Evolutionary conservation across 2,113 vertebrate species (phyloP), one percentile per base, ranked within the genome.

Genomic region (Prochilodus magdalenae): DNA sequence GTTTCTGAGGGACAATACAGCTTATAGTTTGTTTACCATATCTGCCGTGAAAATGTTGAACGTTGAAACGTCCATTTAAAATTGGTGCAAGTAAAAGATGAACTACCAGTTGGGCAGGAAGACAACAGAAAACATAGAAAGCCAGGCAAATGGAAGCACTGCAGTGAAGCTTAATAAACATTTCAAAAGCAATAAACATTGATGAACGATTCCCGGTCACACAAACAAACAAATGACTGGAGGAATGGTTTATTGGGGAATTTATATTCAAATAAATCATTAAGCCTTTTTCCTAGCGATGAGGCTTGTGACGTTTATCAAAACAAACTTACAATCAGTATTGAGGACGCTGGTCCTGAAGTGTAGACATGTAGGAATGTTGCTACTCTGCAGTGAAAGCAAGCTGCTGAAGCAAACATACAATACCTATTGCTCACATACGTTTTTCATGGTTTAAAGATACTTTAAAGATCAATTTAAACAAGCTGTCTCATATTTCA

Each of bases 171-270:
- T 33, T 62, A 51, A 60, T 55, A 70, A 51, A 70, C 75, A n/a
- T 70, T 51, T 66, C 49, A 29, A 30, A 20, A 40, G 11, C 47
- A 66, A 73, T 84, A 73, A 80, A 47, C 24, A 76, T 33, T 15
- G 20, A 33, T 67, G 24, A 30, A 62, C 29, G 63, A 75, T 70
- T 76, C 55, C 40, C 24, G 30, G 57, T 76, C 66, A 71, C 27
- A 72, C 30, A 81, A 81, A 36, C 72, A 65, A 76, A 84, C 59
- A 79, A 73, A 79, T 47, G 40, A 69, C 47, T 70, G 53, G 62
- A 71, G 20, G 30, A 49, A 44, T 22, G 12, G 10, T 72, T 57
- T n/a, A 44, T 33, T 13, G 60, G 40, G 57, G 49, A 75, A 49
- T 71, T 63, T n/a, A n/a, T n/a, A n/a, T n/a, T 75, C 44, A 63